These are phyloP conservation scores for Gambusia affinis DNA, from an alignment of 2,113 vertebrate species.

Conservation along the genomic window DNA sequence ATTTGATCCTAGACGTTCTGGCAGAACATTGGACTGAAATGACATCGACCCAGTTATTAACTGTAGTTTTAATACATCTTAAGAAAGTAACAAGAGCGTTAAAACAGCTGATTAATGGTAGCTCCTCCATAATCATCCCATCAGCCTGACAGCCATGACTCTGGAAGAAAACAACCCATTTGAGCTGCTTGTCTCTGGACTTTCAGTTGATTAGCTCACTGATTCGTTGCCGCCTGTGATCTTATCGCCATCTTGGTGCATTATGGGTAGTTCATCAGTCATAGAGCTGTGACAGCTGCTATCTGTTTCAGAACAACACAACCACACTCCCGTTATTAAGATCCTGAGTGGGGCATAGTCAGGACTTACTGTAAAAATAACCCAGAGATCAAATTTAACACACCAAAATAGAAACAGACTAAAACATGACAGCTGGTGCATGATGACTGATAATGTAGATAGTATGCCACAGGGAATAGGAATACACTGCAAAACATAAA, in stretches of 20 bases:
- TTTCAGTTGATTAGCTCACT: not conserved
- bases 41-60: no score
- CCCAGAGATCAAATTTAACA: not conserved
- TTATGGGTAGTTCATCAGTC: constrained; percentile 33
- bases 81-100: no score
- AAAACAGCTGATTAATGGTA: no score
- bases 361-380: not conserved
- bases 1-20: not conserved
- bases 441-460: not conserved
- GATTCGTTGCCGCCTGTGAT: constrained; percentile 11
- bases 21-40: not conserved
- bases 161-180: not conserved
- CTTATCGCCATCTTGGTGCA: constrained; percentile 33
- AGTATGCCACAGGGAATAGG: no score
- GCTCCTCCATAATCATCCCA: not conserved
- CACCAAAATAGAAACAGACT: not conserved
- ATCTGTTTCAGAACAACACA: constrained; percentile 5
- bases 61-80: no score
- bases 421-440: not conserved
- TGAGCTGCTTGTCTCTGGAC: not conserved
- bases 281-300: constrained; percentile 21
- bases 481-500: no score
- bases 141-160: not conserved
- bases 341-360: not conserved
- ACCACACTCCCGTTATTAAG: not conserved